A percentile compares a stretch with the other conserved stretches of the same genome.
Evolutionary conservation across 1,140 invertebrate species (phyloP).

Genomic region (Drosophila insularis): DNA sequence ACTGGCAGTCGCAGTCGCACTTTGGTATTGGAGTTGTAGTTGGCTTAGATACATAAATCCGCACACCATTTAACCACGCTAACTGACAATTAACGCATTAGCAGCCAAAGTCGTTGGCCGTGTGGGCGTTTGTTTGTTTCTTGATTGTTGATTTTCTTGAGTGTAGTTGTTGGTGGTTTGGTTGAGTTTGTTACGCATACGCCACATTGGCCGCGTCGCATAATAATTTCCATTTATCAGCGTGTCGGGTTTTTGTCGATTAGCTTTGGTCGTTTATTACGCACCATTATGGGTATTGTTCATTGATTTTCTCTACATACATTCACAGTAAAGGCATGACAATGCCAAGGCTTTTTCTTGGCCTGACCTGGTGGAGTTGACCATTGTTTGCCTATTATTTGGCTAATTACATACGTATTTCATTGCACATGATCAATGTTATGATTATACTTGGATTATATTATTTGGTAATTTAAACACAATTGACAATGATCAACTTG

Average conservation of each 20-base stretch:
- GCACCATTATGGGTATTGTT: constrained; percentile 67
- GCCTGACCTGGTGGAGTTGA: constrained; percentile 8
- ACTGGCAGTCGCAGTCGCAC: not conserved
- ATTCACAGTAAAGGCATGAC: constrained; percentile 41
- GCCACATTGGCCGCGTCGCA: constrained; percentile 55
- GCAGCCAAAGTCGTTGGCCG: constrained; percentile 32
- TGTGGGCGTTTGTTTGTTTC: constrained; percentile 49
- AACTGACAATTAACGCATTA: constrained; percentile 77
- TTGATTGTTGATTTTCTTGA: constrained; percentile 13
- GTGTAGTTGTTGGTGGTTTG: constrained; percentile 41
- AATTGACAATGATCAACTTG: not conserved
- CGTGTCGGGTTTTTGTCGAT: constrained; percentile 44
- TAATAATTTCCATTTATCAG: constrained; percentile 60
- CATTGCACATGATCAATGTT: constrained; percentile 56
- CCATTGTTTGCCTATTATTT: constrained; percentile 64
- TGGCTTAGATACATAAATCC: constrained; percentile 53
- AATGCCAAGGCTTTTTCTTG: constrained; percentile 66
- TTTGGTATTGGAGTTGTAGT: not conserved
- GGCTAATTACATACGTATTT: constrained; percentile 58
- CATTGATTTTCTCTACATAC: constrained; percentile 19
- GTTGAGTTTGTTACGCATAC: constrained; percentile 69
- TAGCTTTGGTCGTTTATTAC: constrained; percentile 68
- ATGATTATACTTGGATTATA: constrained; percentile 40
- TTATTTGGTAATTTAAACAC: constrained; percentile 2
- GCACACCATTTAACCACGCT: constrained; percentile 69